These are phyloP conservation scores for Eupsilia transversa DNA, from an alignment of 2,888 invertebrate species.

Conservation along the genomic window DNA sequence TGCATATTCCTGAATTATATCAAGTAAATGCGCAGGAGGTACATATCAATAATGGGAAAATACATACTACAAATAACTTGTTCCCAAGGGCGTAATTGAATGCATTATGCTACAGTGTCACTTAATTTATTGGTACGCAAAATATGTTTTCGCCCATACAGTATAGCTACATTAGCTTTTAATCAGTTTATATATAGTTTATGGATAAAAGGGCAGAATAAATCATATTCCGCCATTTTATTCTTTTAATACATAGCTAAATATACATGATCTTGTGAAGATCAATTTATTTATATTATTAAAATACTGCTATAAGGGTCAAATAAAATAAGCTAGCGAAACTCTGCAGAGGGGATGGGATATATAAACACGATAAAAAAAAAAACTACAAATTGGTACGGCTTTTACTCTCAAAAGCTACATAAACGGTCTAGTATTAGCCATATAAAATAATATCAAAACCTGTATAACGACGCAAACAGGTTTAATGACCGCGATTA, in stretches of 20 bases:
- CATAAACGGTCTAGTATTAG: background rate
- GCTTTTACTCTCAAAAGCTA: background rate
- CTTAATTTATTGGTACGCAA: slow-evolving; percentile 5
- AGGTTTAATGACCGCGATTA: slow-evolving; percentile 51
- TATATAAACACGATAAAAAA: too few species aligned
- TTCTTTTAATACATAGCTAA: too few species aligned
- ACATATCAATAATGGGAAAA: background rate
- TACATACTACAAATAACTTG: background rate
- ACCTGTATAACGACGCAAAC: slow-evolving; percentile 45
- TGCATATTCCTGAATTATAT: background rate
- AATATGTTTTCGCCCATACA: background rate
- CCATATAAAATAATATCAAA: slow-evolving; percentile 26
- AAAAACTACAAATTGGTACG: slow-evolving; percentile 11
- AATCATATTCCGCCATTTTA: too few species aligned
- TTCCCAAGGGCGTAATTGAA: slow-evolving; percentile 4
- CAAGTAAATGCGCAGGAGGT: background rate
- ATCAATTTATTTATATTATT: too few species aligned
- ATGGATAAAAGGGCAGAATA: background rate
- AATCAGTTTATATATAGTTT: background rate
- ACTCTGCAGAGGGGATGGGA: too few species aligned
- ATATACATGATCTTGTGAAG: background rate
- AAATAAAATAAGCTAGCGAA: too few species aligned
- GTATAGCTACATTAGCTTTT: too few species aligned
- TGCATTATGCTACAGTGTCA: background rate
- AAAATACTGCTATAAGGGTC: too few species aligned